phyloP scores from a whole-genome alignment of 2,888 invertebrate species.

The Drosophila borealis region DNA sequence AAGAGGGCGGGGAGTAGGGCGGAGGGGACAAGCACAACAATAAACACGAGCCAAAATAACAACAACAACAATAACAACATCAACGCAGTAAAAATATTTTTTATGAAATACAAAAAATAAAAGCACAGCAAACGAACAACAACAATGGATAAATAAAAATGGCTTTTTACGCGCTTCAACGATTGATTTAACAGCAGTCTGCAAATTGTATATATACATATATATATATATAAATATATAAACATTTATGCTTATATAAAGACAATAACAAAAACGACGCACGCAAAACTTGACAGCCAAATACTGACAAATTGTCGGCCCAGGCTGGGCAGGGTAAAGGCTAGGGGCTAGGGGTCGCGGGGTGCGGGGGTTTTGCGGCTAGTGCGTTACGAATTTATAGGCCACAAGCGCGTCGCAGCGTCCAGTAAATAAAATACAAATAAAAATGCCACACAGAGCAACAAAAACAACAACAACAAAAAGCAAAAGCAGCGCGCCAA shows the following conservation, averaged over 20 bases:
- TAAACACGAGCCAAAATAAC: constrained; percentile 68
- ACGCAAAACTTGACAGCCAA: constrained; percentile 55
- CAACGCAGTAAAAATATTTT: constrained; percentile 53
- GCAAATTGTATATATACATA: constrained; percentile 43
- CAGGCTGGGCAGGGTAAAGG: neutral
- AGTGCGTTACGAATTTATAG: constrained; percentile 71
- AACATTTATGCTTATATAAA: constrained; percentile 34
- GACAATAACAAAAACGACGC: constrained; percentile 21
- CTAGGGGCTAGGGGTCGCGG: neutral
- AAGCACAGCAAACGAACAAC: constrained; percentile 32
- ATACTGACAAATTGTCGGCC: constrained; percentile 64
- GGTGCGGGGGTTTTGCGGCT: constrained; percentile 34
- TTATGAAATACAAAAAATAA: constrained; percentile 50
- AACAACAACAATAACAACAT: constrained; percentile 15
- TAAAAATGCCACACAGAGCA: constrained; percentile 74
- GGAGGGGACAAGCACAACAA: constrained; percentile 52
- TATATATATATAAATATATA: constrained; percentile 11
- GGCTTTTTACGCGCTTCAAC: constrained; percentile 68
- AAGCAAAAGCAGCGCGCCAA: constrained; percentile 44
- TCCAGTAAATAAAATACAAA: constrained; percentile 77
- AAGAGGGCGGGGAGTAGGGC: neutral
- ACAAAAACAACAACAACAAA: constrained; percentile 27
- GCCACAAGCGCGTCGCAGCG: constrained; percentile 36
- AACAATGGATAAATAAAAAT: constrained; percentile 40
- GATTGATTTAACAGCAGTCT: constrained; percentile 74